Percentiles rank a stretch among this genome's conserved stretches.
phyloP scores from a whole-genome alignment of 2,888 invertebrate species.

The Himalopsyche japonica region DNA sequence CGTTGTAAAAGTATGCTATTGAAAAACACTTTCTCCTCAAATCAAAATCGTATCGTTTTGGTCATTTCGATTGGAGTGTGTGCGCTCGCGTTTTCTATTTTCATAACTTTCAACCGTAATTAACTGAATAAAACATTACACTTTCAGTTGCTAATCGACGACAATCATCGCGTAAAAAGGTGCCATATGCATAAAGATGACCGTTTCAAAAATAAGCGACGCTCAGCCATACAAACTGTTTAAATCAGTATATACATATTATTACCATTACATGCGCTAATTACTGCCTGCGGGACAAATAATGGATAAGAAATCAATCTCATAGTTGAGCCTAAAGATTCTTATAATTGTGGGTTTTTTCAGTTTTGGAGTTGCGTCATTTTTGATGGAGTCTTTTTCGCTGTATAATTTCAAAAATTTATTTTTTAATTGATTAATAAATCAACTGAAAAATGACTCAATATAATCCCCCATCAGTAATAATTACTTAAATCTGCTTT shows the following conservation, averaged over 20 bases:
- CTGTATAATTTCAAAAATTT: no score
- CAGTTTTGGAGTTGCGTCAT: no score
- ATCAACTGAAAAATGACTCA: no score
- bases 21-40: constrained; percentile 21
- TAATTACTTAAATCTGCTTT: no score
- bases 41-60: constrained; percentile 18
- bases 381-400: no score
- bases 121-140: constrained; percentile 15
- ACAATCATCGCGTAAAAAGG: neutral
- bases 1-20: neutral
- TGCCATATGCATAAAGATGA: neutral
- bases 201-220: neutral
- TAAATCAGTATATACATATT: neutral
- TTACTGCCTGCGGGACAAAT: no score
- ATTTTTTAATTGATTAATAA: no score
- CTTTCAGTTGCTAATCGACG: neutral
- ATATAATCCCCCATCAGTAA: no score
- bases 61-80: constrained; percentile 21
- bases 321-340: no score
- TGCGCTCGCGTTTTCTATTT: constrained; percentile 11
- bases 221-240: neutral
- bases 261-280: neutral
- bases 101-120: constrained; percentile 16
- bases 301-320: no score
- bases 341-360: no score